Evolutionary conservation across 2,113 vertebrate species (phyloP), one percentile per base, ranked within the genome.

Genomic region (Alethe castanea): DNA sequence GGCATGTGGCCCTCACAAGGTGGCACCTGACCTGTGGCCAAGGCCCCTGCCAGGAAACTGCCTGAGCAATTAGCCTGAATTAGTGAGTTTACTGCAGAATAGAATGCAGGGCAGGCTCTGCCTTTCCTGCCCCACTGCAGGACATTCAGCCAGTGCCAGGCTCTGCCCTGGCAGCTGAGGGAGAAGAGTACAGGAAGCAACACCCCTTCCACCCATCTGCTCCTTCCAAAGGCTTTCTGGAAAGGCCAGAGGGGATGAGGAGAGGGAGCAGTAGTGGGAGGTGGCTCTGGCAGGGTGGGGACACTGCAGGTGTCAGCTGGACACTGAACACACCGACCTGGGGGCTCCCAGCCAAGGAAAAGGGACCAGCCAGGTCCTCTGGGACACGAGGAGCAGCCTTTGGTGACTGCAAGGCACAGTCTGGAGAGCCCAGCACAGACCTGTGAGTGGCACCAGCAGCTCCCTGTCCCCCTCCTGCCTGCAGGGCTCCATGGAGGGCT

Each of bases 131-230:
- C 25, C 10, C 40, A 25, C 24, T 4, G 33, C 6, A 29, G 19
- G 47, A 16, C 3, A 1, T 2, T 18, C 9, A 19, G 31, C 11
- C 12, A 36, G 28, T 2, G 18, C 35, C 40, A 17, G 0, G 5
- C 71, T 36, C 44, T 48, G 70, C 36, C 62, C 40, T 8, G 29
- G 7, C 42, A 53, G 60, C 45, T 20, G 31, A 65, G 17, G n/a
- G 38, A 70, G 31, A 14, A 8, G 25, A 42, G 13, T 15, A 40
- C 33, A 6, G 33, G 65, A 5, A 7, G 28, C 24, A 40, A 7
- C 7, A 5, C 7, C 9, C 35, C 33, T 15, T 10, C 22, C 17
- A 5, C 9, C 20, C 12, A 2, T 1, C 47, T 48, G 45, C 61
- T 35, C 42, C 78, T 59, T 19, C 18, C 42, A 8, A 36, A 48